These are phyloP conservation scores for Macaria liturata DNA, from an alignment of 2,888 invertebrate genomes.

Conservation along the genomic window DNA sequence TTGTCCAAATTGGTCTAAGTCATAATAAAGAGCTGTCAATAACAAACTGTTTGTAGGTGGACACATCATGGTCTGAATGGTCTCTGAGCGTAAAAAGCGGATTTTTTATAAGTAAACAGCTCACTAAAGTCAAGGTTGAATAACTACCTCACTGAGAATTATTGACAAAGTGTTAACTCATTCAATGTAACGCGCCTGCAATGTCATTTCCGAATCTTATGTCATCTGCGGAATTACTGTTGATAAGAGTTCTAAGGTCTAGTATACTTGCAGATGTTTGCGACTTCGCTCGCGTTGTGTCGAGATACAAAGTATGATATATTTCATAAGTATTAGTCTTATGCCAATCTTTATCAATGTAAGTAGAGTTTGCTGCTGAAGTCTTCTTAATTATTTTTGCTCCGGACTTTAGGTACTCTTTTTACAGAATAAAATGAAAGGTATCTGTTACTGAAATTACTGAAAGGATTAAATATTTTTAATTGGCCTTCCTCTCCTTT, in stretches of 20 bases:
- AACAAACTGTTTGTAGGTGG: slow-evolving; percentile 21
- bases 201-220: slow-evolving; percentile 43
- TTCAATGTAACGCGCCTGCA: slow-evolving; percentile 36
- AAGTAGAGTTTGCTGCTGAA: too few relatives aligned
- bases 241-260: not conserved
- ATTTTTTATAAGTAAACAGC: slow-evolving; percentile 26
- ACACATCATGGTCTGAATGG: slow-evolving; percentile 26
- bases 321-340: too few relatives aligned
- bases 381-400: too few relatives aligned
- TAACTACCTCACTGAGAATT: slow-evolving; percentile 28
- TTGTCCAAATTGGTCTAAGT: slow-evolving; percentile 2
- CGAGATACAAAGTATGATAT: too few relatives aligned
- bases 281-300: too few relatives aligned
- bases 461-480: too few relatives aligned
- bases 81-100: slow-evolving; percentile 23
- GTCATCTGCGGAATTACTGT: slow-evolving; percentile 16
- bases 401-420: too few relatives aligned
- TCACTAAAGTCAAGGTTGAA: slow-evolving; percentile 40
- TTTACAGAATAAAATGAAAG: too few relatives aligned
- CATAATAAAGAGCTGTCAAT: slow-evolving; percentile 16
- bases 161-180: slow-evolving; percentile 39
- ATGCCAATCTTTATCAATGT: too few relatives aligned
- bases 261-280: too few relatives aligned
- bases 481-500: too few relatives aligned
- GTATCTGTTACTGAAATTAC: too few relatives aligned